These are phyloP conservation scores for Rhingia rostrata DNA, from an alignment of 2,888 invertebrate genomes.

Conservation along the genomic window DNA sequence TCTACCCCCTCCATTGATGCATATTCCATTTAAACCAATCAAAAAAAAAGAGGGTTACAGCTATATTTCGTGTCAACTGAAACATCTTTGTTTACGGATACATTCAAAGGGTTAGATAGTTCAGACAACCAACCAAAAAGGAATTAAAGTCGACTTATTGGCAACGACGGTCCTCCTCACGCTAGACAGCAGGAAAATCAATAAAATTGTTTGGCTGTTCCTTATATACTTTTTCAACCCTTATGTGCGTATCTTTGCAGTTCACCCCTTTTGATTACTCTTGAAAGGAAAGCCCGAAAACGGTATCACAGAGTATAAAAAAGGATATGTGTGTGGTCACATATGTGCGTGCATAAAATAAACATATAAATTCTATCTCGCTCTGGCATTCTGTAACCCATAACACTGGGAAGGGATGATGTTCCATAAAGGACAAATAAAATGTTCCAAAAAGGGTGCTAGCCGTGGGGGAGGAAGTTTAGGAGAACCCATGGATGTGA, in stretches of 20 bases:
- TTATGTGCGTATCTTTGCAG: constrained; percentile 10
- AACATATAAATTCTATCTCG: constrained; percentile 29
- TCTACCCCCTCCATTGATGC: too few species aligned
- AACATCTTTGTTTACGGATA: too few species aligned
- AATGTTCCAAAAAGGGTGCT: constrained; percentile 35
- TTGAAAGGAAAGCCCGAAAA: constrained; percentile 31
- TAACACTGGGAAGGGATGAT: constrained; percentile 6
- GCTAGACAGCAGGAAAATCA: not conserved
- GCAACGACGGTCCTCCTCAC: not conserved
- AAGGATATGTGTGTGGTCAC: constrained; percentile 45
- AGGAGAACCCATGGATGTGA: constrained; percentile 8
- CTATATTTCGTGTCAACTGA: too few species aligned
- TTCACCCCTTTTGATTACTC: constrained; percentile 68
- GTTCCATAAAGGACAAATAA: constrained; percentile 14
- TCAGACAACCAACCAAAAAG: constrained; percentile 28
- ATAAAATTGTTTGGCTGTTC: not conserved
- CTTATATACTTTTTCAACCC: constrained; percentile 3
- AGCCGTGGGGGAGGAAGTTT: constrained; percentile 19
- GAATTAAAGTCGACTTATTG: constrained; percentile 5
- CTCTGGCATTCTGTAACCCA: not conserved
- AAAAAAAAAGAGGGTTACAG: too few species aligned
- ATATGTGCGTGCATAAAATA: constrained; percentile 60
- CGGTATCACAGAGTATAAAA: constrained; percentile 27
- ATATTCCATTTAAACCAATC: too few species aligned
- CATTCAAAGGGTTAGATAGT: not conserved